Conservation (phyloP, 2,888 invertebrate genomes). For the Polia nebulosa region DNA sequence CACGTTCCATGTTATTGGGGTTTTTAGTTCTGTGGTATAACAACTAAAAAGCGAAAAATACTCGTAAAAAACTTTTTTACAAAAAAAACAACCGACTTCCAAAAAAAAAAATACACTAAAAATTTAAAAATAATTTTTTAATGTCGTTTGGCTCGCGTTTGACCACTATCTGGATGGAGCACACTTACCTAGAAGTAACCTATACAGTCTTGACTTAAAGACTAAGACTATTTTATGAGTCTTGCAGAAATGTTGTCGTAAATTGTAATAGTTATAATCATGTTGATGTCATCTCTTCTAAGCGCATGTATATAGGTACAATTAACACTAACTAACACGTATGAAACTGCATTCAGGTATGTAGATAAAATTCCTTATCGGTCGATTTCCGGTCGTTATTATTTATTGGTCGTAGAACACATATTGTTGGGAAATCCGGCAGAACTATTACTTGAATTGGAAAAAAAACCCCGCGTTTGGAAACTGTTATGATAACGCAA, state of each 20-base stretch:
- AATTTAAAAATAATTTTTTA: too few species aligned
- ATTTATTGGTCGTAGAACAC: constrained; percentile 30
- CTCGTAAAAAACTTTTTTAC: too few species aligned
- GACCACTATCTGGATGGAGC: too few species aligned
- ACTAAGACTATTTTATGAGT: neutral
- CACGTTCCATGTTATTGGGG: too few species aligned
- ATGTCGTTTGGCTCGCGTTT: too few species aligned
- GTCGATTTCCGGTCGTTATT: constrained; percentile 47
- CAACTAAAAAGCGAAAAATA: too few species aligned
- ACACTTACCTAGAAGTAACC: too few species aligned
- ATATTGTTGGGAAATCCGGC: constrained; percentile 39
- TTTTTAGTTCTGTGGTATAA: too few species aligned
- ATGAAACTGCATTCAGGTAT: constrained; percentile 21
- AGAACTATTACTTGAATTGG: constrained; percentile 3
- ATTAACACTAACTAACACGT: neutral
- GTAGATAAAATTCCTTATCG: constrained; percentile 48
- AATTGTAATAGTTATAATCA: constrained; percentile 2
- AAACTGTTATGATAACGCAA: constrained; percentile 23
- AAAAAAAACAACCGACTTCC: too few species aligned
- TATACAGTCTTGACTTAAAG: too few species aligned
- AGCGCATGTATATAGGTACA: constrained; percentile 4
- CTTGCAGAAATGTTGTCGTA: neutral
- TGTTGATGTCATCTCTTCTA: constrained; percentile 4
- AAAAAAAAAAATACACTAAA: too few species aligned
- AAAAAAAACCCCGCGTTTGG: constrained; percentile 19